phyloP scores from a whole-genome alignment of 2,888 invertebrate genomes.

The Trissolcus brochymenae region DNA sequence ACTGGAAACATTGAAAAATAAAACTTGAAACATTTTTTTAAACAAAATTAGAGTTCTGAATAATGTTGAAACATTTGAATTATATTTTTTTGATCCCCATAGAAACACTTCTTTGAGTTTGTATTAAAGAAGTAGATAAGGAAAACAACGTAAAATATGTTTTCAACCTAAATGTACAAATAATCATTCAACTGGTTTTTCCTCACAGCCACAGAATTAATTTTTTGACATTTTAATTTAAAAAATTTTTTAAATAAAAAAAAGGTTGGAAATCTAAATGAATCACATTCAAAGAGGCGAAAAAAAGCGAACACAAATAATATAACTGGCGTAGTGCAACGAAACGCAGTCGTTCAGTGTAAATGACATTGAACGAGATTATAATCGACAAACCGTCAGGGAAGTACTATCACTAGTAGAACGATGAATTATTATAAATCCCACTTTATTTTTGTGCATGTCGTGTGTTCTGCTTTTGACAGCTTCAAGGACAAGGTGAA shows the following conservation, averaged over 20 bases:
- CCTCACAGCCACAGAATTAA: too few relatives aligned
- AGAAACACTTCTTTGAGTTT: too few relatives aligned
- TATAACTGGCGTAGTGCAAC: slow-evolving; percentile 1
- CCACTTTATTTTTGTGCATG: slow-evolving; percentile 23
- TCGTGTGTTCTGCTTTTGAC: slow-evolving; percentile 35
- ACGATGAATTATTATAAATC: slow-evolving; percentile 48
- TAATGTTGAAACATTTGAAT: too few relatives aligned
- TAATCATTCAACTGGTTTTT: too few relatives aligned
- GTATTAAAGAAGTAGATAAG: too few relatives aligned
- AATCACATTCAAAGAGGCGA: background rate
- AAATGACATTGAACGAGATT: slow-evolving; percentile 35
- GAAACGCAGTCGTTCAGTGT: slow-evolving; percentile 14
- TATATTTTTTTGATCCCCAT: too few relatives aligned
- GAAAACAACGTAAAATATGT: too few relatives aligned
- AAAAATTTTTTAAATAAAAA: background rate
- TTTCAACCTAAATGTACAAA: too few relatives aligned
- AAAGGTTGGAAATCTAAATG: slow-evolving; percentile 1
- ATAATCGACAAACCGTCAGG: slow-evolving; percentile 33
- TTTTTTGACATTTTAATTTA: background rate
- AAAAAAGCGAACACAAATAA: background rate
- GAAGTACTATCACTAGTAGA: slow-evolving; percentile 28
- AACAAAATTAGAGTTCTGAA: too few relatives aligned
- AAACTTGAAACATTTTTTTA: too few relatives aligned
- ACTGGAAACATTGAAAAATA: too few relatives aligned
- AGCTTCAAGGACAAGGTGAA: slow-evolving; percentile 25